Percentiles rank a stretch among this genome's conserved stretches.
These are phyloP conservation scores for Drosophila maculinotata DNA, from an alignment of 2,888 invertebrate genomes.

Conservation along the genomic window DNA sequence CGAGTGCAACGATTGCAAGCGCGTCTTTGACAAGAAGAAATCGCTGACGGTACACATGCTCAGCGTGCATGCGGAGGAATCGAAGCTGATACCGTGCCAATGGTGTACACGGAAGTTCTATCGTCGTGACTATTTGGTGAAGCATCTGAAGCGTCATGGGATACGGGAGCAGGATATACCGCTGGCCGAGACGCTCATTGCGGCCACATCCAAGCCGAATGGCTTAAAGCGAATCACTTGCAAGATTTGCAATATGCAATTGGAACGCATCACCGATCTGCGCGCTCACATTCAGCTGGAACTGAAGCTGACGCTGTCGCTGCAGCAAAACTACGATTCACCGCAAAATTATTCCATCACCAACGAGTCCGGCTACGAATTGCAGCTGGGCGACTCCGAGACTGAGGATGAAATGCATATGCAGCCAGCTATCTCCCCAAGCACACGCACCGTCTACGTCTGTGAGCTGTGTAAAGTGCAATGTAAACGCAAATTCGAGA, in stretches of 20 bases:
- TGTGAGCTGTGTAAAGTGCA: slow-evolving; percentile 81
- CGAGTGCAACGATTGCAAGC: slow-evolving; percentile 70
- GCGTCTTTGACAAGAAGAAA: slow-evolving; percentile 77
- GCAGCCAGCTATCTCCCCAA: slow-evolving; percentile 9
- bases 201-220: slow-evolving; percentile 77
- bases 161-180: slow-evolving; percentile 69
- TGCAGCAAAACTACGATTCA: slow-evolving; percentile 66
- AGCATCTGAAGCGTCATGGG: slow-evolving; percentile 77
- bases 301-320: slow-evolving; percentile 53
- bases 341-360: slow-evolving; percentile 81
- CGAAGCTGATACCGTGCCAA: slow-evolving; percentile 78
- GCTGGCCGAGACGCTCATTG: slow-evolving; percentile 72
- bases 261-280: slow-evolving; percentile 68
- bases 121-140: slow-evolving; percentile 78
- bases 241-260: slow-evolving; percentile 76
- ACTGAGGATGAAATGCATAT: slow-evolving; percentile 79
- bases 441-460: slow-evolving; percentile 53
- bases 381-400: slow-evolving; percentile 84
- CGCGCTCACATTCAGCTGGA: slow-evolving; percentile 74
- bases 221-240: slow-evolving; percentile 77
- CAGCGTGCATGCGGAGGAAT: slow-evolving; percentile 72
- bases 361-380: slow-evolving; percentile 82
- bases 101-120: slow-evolving; percentile 83
- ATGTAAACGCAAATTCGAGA: slow-evolving; percentile 82
- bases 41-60: slow-evolving; percentile 79